These are phyloP conservation scores for Yponomeuta evonymella DNA, from an alignment of 2,888 invertebrate genomes.

Conservation along the genomic window DNA sequence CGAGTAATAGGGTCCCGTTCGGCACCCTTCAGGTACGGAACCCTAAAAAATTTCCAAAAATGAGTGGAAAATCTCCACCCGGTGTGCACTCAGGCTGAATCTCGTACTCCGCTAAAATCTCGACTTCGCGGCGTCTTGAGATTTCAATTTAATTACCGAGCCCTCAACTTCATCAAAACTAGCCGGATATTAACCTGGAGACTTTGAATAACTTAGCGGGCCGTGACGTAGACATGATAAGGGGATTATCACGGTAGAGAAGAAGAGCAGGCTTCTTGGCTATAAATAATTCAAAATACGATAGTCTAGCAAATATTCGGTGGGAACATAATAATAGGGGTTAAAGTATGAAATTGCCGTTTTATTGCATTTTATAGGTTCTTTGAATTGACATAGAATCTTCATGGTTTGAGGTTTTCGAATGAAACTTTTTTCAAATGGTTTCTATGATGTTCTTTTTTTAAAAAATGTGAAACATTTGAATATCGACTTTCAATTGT, in stretches of 20 bases:
- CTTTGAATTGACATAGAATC: no score
- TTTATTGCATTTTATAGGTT: no score
- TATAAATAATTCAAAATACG: background rate
- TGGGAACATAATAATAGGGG: no score
- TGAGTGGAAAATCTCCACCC: slow-evolving; percentile 21
- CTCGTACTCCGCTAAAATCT: slow-evolving; percentile 36
- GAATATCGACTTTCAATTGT: no score
- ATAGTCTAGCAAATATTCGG: no score
- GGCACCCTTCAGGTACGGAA: background rate
- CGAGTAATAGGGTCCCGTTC: no score
- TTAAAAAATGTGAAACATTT: no score
- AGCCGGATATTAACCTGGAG: slow-evolving; percentile 43
- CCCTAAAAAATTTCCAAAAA: background rate
- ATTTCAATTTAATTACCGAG: slow-evolving; percentile 64
- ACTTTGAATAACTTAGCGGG: slow-evolving; percentile 8
- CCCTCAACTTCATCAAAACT: slow-evolving; percentile 41
- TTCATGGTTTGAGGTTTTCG: no score
- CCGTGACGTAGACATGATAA: background rate
- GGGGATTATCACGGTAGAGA: background rate
- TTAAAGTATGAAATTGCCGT: no score
- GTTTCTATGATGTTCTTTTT: no score
- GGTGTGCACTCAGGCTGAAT: slow-evolving; percentile 29
- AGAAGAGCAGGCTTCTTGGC: background rate
- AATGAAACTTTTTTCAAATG: no score
- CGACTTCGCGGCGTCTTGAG: slow-evolving; percentile 53